These are phyloP conservation scores for Papilio xuthus DNA, from an alignment of 1,140 invertebrate species.

Conservation along the genomic window DNA sequence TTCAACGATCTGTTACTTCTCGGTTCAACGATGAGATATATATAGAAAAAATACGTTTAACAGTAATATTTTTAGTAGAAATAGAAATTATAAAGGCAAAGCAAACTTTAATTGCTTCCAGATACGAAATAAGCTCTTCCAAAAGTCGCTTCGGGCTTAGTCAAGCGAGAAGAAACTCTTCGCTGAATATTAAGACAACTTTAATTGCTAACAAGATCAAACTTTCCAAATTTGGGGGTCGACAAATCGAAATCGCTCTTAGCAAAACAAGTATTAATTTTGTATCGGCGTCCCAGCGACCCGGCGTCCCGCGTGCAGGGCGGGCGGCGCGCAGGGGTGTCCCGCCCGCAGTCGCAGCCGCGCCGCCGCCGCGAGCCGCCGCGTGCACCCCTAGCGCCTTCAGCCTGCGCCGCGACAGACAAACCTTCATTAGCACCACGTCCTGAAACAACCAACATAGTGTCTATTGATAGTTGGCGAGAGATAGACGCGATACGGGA, in stretches of 20 bases:
- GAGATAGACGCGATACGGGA: conserved; percentile 27
- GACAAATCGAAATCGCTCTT: conserved; percentile 80
- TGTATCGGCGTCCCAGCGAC: conserved; percentile 70
- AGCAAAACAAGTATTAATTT: conserved; percentile 81
- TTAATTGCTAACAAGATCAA: conserved; percentile 79
- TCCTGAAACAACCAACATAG: conserved; percentile 53
- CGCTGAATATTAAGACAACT: conserved; percentile 70
- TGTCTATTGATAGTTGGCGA: conserved; percentile 40
- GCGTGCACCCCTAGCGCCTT: conserved; percentile 36
- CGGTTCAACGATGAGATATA: too few relatives aligned
- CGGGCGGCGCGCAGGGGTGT: conserved; percentile 64
- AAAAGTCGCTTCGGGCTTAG: conserved; percentile 35
- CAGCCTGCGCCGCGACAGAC: conserved; percentile 44
- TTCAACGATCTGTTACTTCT: too few relatives aligned
- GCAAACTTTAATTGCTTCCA: conserved; percentile 35
- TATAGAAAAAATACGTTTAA: background rate
- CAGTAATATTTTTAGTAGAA: background rate
- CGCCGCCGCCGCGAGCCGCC: conserved; percentile 58
- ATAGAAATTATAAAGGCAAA: conserved; percentile 9
- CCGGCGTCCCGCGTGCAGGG: conserved; percentile 48
- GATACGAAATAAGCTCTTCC: conserved; percentile 23
- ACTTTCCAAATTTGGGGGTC: conserved; percentile 77
- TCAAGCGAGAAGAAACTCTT: conserved; percentile 23
- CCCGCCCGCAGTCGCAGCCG: conserved; percentile 65
- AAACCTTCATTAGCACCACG: conserved; percentile 60